Evolutionary conservation across 2,797 vertebrate genomes (phyloP).

Genomic region (Cottoperca gobio): DNA sequence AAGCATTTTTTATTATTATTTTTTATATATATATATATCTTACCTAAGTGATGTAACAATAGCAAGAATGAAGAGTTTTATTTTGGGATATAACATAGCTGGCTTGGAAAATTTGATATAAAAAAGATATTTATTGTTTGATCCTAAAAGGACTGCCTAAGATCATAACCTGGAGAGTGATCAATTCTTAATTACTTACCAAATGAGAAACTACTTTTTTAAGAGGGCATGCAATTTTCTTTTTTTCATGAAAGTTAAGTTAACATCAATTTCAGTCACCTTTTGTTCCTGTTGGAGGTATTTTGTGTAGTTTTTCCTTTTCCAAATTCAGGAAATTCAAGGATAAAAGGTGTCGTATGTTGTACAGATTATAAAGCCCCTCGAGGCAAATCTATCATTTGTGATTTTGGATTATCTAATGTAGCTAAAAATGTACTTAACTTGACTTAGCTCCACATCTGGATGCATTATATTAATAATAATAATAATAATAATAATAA

Average conservation of each 20-base stretch:
- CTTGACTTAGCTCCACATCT: no score
- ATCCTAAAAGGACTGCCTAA: not conserved
- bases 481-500: no score
- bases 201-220: not conserved
- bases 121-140: not conserved
- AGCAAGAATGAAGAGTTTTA: not conserved
- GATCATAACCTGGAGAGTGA: not conserved
- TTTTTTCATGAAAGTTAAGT: not conserved
- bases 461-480: no score
- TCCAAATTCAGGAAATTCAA: not conserved
- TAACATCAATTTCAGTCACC: not conserved
- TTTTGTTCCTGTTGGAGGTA: not conserved
- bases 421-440: no score
- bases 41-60: not conserved
- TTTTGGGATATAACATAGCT: not conserved
- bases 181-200: not conserved
- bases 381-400: not conserved
- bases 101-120: not conserved
- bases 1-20: conserved; percentile 12
- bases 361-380: not conserved
- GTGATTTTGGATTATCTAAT: not conserved
- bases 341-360: not conserved
- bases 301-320: not conserved
- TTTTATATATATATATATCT: no score
- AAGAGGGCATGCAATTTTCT: not conserved